These are phyloP conservation scores for Capitella teleta DNA, from an alignment of 1,140 invertebrate genomes.

Conservation along the genomic window DNA sequence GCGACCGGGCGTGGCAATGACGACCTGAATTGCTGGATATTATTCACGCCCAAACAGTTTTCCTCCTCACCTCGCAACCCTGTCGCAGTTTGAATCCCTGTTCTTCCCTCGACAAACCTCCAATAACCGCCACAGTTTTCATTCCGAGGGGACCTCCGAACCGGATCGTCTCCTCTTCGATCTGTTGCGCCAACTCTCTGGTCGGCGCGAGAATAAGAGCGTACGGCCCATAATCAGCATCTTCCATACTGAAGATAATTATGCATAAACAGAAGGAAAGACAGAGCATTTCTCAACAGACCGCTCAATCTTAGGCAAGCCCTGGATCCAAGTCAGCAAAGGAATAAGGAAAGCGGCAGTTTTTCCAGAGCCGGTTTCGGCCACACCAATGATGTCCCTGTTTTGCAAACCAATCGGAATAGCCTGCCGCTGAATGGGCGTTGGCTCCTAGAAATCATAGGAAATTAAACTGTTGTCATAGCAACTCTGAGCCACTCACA, in stretches of 20 bases:
- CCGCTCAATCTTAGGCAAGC: slow-evolving; percentile 86
- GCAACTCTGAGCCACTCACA: too few relatives aligned
- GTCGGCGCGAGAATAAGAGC: slow-evolving; percentile 98
- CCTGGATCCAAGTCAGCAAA: slow-evolving; percentile 94
- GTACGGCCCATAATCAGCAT: slow-evolving; percentile 85
- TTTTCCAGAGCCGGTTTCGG: slow-evolving; percentile 97
- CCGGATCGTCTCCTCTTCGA: slow-evolving; percentile 97
- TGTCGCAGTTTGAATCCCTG: slow-evolving; percentile 92
- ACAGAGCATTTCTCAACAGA: too few relatives aligned
- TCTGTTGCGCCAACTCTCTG: slow-evolving; percentile 97
- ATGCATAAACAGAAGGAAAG: not conserved
- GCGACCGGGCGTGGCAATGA: slow-evolving; percentile 99
- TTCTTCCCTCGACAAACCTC: slow-evolving; percentile 92
- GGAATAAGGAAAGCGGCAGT: slow-evolving; percentile 97
- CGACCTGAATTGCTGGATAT: slow-evolving; percentile 55
- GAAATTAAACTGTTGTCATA: too few relatives aligned
- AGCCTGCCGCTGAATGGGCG: slow-evolving; percentile 97
- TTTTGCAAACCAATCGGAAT: slow-evolving; percentile 98
- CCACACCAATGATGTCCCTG: slow-evolving; percentile 97
- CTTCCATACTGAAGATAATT: slow-evolving; percentile 52
- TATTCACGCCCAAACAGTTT: not conserved
- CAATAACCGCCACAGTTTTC: slow-evolving; percentile 93
- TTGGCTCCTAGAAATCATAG: slow-evolving; percentile 76
- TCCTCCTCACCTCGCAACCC: slow-evolving; percentile 72
- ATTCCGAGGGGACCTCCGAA: slow-evolving; percentile 92